Percentiles rank a stretch among this genome's conserved stretches.
These are phyloP conservation scores for Ranitomeya variabilis DNA, from an alignment of 2,113 vertebrate genomes.

Conservation along the genomic window DNA sequence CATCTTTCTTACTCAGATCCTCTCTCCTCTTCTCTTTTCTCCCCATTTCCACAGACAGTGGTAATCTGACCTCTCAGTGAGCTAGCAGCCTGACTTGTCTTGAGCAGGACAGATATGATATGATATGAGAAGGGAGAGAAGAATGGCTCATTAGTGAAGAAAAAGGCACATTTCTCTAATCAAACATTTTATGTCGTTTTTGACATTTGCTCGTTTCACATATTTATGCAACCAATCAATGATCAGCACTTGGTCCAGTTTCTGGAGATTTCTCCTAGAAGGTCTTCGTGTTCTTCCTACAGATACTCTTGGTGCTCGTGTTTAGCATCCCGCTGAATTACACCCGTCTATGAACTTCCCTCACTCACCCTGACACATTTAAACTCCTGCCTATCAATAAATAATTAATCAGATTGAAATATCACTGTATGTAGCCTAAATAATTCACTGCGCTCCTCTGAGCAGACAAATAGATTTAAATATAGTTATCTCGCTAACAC, in stretches of 20 bases:
- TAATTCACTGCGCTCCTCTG: slow-evolving; percentile 44
- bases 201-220: no score
- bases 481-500: slow-evolving; percentile 30
- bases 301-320: background rate
- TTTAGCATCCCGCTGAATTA: slow-evolving; percentile 14
- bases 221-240: background rate
- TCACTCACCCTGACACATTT: slow-evolving; percentile 38
- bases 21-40: no score
- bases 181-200: no score
- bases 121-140: no score
- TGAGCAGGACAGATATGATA: no score
- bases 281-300: background rate
- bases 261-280: background rate
- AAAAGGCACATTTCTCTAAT: no score
- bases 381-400: slow-evolving; percentile 38
- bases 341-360: slow-evolving; percentile 21
- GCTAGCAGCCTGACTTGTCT: no score
- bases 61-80: no score
- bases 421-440: slow-evolving; percentile 36
- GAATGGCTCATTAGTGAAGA: no score
- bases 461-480: slow-evolving; percentile 43
- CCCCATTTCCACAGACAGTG: no score
- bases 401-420: slow-evolving; percentile 36
- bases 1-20: no score
- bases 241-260: background rate